Conservation (phyloP, 2,888 invertebrate species). For the Ptilodon capucinus region DNA sequence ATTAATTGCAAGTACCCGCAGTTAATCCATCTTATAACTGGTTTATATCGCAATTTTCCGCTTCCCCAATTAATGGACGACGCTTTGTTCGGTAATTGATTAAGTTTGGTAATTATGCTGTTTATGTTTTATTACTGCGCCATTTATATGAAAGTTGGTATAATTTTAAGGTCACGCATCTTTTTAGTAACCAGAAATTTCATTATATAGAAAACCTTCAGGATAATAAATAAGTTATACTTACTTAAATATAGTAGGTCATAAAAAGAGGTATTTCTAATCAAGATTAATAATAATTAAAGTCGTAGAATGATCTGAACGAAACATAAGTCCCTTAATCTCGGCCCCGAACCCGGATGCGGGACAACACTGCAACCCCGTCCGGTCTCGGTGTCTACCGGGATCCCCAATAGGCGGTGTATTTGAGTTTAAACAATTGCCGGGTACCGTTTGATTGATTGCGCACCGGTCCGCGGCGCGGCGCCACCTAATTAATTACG, state of each 20-base stretch:
- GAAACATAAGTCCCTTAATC: neutral
- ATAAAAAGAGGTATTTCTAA: too few species aligned
- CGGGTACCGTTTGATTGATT: neutral
- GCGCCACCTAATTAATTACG: neutral
- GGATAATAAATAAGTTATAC: too few species aligned
- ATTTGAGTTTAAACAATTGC: neutral
- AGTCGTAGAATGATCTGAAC: neutral
- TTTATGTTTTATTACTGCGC: conserved; percentile 22
- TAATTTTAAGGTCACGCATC: neutral
- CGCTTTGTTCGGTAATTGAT: conserved; percentile 38
- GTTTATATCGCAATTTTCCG: conserved; percentile 45
- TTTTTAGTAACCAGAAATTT: neutral
- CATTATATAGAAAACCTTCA: too few species aligned
- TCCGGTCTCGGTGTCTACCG: neutral
- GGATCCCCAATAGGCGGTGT: neutral
- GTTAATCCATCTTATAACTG: conserved; percentile 46
- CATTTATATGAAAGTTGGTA: conserved; percentile 2
- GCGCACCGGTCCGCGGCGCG: neutral
- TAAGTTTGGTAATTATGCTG: conserved; percentile 35
- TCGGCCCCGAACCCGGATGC: neutral
- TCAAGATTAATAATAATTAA: neutral
- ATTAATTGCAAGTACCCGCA: conserved; percentile 59
- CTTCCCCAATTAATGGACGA: conserved; percentile 32
- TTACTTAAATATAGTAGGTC: too few species aligned
- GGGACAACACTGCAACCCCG: neutral